These are phyloP conservation scores for Diabrotica virgifera DNA, from an alignment of 1,140 invertebrate genomes.

Conservation along the genomic window DNA sequence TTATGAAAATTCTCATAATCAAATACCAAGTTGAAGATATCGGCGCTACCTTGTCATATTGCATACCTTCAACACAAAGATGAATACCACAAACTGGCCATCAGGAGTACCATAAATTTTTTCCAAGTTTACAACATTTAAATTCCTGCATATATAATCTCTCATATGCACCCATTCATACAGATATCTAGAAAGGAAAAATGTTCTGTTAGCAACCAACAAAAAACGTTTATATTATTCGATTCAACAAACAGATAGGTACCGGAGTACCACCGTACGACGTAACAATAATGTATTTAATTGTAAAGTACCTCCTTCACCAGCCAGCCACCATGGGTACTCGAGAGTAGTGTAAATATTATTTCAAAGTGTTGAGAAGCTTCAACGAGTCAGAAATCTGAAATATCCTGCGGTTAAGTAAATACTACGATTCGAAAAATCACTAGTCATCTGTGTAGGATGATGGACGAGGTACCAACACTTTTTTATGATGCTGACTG, in stretches of 20 bases:
- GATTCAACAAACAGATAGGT: constrained; percentile 2
- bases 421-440: background rate
- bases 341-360: constrained; percentile 8
- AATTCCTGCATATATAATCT: background rate
- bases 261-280: background rate
- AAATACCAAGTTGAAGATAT: too few species aligned
- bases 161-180: background rate
- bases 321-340: background rate
- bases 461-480: background rate
- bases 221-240: background rate
- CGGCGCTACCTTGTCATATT: too few species aligned
- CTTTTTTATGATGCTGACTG: background rate
- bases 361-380: constrained; percentile 3
- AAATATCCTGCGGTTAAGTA: background rate
- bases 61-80: too few species aligned
- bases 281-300: constrained; percentile 3
- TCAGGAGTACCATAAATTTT: too few species aligned
- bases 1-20: too few species aligned
- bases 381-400: constrained; percentile 1
- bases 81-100: too few species aligned
- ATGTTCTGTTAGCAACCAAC: background rate
- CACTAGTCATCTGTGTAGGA: constrained; percentile 6
- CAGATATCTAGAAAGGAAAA: background rate
- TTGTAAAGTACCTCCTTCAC: background rate
- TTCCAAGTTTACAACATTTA: background rate